These are phyloP conservation scores for Trichonephila inaurata DNA, from an alignment of 1,140 invertebrate genomes.

Conservation along the genomic window DNA sequence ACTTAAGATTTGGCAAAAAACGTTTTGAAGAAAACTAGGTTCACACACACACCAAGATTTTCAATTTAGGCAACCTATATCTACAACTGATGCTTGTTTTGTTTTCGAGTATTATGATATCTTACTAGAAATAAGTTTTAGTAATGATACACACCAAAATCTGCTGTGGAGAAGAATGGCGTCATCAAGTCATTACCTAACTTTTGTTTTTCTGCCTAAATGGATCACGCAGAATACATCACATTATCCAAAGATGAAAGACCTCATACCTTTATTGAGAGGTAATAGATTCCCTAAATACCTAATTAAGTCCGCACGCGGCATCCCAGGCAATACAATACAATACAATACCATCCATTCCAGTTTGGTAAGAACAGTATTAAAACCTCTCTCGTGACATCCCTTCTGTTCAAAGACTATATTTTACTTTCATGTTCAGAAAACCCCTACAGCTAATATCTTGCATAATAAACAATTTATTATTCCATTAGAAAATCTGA, in stretches of 20 bases:
- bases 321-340: neutral
- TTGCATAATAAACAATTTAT: conserved; percentile 9
- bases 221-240: neutral
- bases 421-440: neutral
- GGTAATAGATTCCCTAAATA: neutral
- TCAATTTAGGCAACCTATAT: no score
- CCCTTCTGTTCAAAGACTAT: neutral
- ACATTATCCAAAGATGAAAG: neutral
- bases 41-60: no score
- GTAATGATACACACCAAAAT: neutral
- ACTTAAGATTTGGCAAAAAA: no score
- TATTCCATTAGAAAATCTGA: neutral
- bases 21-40: no score
- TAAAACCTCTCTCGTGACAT: neutral
- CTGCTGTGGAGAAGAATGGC: neutral
- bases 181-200: neutral
- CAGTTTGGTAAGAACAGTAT: neutral
- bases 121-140: no score
- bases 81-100: no score
- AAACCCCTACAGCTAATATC: neutral
- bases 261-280: neutral
- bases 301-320: neutral
- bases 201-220: neutral
- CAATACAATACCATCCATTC: neutral
- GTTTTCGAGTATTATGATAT: no score